Conservation (phyloP, 2,113 vertebrate genomes). For the Onychorhynchus coronatus region DNA sequence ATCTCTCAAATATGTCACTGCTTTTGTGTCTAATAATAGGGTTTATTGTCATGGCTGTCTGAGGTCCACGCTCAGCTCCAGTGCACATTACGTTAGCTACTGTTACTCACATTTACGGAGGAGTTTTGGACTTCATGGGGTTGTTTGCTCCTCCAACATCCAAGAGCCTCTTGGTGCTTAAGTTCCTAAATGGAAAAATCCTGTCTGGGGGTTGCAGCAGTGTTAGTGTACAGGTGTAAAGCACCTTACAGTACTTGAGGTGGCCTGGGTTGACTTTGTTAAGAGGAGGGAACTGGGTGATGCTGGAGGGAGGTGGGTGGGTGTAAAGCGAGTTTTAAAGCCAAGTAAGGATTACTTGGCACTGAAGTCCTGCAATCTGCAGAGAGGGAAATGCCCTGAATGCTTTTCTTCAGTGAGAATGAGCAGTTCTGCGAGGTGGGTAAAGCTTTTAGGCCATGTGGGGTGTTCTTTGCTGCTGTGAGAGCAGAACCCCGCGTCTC, state of each 20-base stretch:
- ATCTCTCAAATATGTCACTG: neutral
- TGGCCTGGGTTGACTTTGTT: fast-evolving
- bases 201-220: fast-evolving
- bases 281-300: neutral
- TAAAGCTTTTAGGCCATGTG: neutral
- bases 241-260: neutral
- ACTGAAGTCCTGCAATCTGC: fast-evolving
- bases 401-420: fast-evolving
- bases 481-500: neutral
- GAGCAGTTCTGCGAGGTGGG: fast-evolving
- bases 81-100: neutral
- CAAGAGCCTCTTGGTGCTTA: neutral
- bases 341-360: fast-evolving
- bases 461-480: neutral
- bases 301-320: neutral
- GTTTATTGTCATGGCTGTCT: neutral
- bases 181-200: neutral
- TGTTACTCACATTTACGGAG: neutral
- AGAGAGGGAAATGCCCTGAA: neutral
- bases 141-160: neutral
- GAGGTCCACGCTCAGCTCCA: neutral
- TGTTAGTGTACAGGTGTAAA: neutral
- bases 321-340: neutral
- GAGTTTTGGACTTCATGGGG: neutral
- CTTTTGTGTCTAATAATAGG: conserved; percentile 23